A percentile compares a stretch with the other conserved stretches of the same genome.
Evolutionary conservation across 2,888 invertebrate genomes (phyloP).

Genomic region (Tachina fera): DNA sequence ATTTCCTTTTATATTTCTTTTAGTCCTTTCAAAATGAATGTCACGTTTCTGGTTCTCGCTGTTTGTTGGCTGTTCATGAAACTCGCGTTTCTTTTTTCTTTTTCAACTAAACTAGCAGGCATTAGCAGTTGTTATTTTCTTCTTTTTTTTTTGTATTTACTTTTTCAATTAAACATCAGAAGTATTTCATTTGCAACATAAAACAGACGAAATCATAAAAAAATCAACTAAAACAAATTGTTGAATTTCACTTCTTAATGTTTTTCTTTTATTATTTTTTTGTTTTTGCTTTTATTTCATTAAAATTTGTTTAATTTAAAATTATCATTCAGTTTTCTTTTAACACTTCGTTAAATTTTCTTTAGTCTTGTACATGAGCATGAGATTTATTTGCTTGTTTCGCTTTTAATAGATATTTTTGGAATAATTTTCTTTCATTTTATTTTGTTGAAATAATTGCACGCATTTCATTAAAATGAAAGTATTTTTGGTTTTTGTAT

Average conservation of each 20-base stretch:
- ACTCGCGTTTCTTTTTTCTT: slow-evolving; percentile 23
- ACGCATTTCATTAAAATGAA: slow-evolving; percentile 60
- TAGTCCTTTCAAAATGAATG: slow-evolving; percentile 50
- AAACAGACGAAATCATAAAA: slow-evolving; percentile 23
- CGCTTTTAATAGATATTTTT: slow-evolving; percentile 42
- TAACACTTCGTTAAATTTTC: neutral
- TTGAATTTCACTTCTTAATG: slow-evolving; percentile 24
- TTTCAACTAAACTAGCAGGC: neutral
- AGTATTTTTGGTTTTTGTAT: slow-evolving; percentile 3
- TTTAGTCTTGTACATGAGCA: neutral
- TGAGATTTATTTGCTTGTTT: slow-evolving; percentile 48
- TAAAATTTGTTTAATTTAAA: slow-evolving; percentile 67
- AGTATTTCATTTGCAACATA: slow-evolving; percentile 11
- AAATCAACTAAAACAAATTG: slow-evolving; percentile 22
- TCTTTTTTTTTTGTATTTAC: slow-evolving; percentile 2
- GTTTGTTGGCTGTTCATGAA: slow-evolving; percentile 37
- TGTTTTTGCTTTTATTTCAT: slow-evolving; percentile 41
- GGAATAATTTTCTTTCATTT: slow-evolving; percentile 34
- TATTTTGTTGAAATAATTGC: slow-evolving; percentile 57
- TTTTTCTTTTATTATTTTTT: neutral
- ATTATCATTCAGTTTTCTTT: slow-evolving; percentile 64
- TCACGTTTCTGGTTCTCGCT: slow-evolving; percentile 60
- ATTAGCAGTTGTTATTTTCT: neutral
- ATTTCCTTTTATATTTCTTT: slow-evolving; percentile 20
- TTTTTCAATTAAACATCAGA: slow-evolving; percentile 55